Evolutionary conservation across 2,888 invertebrate genomes (phyloP).

Genomic region (Phorcus lineatus): DNA sequence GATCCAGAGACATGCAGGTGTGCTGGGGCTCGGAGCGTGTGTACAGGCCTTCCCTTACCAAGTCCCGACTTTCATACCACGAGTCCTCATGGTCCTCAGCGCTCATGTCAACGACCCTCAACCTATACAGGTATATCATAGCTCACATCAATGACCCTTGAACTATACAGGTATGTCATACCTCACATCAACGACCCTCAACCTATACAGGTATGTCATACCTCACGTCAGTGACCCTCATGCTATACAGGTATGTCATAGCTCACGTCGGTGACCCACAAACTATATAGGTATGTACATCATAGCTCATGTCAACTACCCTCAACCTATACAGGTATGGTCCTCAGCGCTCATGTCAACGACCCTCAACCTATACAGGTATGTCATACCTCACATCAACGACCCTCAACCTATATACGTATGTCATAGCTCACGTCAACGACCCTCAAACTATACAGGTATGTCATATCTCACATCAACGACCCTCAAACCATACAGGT

Average conservation of each 20-base stretch:
- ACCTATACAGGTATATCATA: conserved; percentile 85
- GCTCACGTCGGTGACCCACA: conserved; percentile 82
- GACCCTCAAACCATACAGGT: not conserved
- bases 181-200: conserved; percentile 82
- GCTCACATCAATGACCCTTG: not conserved
- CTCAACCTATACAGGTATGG: not conserved
- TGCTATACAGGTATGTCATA: not conserved
- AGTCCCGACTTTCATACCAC: conserved; percentile 85
- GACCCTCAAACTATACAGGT: not conserved
- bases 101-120: conserved; percentile 90
- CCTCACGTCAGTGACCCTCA: not conserved
- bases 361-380: conserved; percentile 5
- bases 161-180: not conserved
- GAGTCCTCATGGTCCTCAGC: conserved; percentile 86
- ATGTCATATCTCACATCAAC: not conserved
- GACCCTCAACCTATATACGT: not conserved
- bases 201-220: conserved; percentile 84
- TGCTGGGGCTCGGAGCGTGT: conserved; percentile 91
- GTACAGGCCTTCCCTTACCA: conserved; percentile 92
- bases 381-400: not conserved
- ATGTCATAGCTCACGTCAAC: not conserved
- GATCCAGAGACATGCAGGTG: conserved; percentile 84
- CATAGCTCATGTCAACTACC: not conserved
- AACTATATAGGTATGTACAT: conserved; percentile 87
- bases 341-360: not conserved